phyloP scores from a whole-genome alignment of 2,113 vertebrate species.

The Phylloscopus trochiloides region DNA sequence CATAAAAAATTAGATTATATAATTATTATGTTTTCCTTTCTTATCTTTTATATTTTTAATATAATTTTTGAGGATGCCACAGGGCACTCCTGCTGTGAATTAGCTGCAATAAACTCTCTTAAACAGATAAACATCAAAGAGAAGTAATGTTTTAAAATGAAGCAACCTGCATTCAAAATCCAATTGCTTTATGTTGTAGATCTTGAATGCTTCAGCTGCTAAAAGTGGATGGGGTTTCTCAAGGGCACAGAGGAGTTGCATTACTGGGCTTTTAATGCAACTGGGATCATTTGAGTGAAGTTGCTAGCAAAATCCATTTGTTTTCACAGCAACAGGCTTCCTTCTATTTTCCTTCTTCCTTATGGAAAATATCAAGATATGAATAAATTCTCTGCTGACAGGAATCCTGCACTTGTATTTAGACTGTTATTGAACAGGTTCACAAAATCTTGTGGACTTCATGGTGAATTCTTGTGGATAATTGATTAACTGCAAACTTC shows the following conservation, averaged over 20 bases:
- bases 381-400: not conserved
- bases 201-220: constrained; percentile 12
- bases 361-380: not conserved
- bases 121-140: constrained; percentile 66
- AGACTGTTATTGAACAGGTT: not conserved
- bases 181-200: constrained; percentile 25
- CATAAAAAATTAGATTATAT: constrained; percentile 66
- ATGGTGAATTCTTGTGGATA: not conserved
- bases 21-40: constrained; percentile 55
- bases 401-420: not conserved
- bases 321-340: not conserved
- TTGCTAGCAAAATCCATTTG: not conserved
- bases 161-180: constrained; percentile 52
- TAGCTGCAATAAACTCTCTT: constrained; percentile 51
- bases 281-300: not conserved
- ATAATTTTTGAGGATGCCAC: constrained; percentile 59
- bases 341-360: not conserved
- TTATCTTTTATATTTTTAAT: constrained; percentile 64
- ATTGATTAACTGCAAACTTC: not conserved
- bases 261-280: not conserved
- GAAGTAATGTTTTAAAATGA: constrained; percentile 58
- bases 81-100: constrained; percentile 65
- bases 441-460: not conserved
- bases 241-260: not conserved
- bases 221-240: constrained; percentile 3